Conservation (phyloP, 2,113 vertebrate species). For the Oncorhynchus gorbuscha region DNA sequence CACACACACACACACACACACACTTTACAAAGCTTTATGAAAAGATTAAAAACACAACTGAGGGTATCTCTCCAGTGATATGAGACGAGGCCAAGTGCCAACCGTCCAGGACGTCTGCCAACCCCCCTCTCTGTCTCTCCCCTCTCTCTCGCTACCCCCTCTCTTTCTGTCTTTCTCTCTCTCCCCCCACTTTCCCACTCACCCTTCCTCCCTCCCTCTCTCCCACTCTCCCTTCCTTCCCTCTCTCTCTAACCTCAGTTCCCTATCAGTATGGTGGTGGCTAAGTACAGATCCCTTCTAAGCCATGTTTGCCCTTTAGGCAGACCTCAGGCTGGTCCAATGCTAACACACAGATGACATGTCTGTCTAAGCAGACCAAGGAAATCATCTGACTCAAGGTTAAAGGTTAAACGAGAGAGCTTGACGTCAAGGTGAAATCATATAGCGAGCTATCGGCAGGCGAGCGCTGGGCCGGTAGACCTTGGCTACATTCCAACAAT, state of each 20-base stretch:
- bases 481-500: neutral
- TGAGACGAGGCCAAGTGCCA: constrained; percentile 47
- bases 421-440: neutral
- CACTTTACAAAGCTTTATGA: constrained; percentile 57
- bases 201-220: neutral
- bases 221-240: neutral
- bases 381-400: constrained; percentile 8
- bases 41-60: constrained; percentile 58
- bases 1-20: no score
- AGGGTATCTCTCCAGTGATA: constrained; percentile 52
- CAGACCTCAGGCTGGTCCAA: constrained; percentile 1
- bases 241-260: constrained; percentile 25
- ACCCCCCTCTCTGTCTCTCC: neutral
- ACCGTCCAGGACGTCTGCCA: constrained; percentile 37
- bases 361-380: neutral
- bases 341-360: constrained; percentile 7
- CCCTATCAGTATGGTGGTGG: constrained; percentile 35
- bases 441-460: neutral
- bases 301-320: constrained; percentile 21
- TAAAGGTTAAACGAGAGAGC: neutral
- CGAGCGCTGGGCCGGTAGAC: neutral
- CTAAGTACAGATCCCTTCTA: constrained; percentile 25
- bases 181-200: neutral
- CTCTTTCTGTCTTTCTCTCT: neutral
- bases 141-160: neutral